These are phyloP conservation scores for Hemiprocne comata DNA, from an alignment of 2,113 vertebrate genomes.

Conservation along the genomic window DNA sequence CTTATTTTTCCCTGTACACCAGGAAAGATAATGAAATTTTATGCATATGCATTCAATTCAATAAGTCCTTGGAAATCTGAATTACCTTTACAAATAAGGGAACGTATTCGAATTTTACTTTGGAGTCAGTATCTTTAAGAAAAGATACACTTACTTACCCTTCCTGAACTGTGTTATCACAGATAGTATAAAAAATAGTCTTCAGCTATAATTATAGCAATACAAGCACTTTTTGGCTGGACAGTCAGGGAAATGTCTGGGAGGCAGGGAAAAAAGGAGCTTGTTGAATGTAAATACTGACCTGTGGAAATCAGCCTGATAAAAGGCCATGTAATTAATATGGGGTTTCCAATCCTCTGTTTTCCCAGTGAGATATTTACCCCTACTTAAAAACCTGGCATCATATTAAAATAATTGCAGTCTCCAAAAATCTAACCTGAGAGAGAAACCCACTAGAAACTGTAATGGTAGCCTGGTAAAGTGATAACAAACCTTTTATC, in stretches of 20 bases:
- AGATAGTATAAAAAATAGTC: neutral
- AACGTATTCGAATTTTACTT: neutral
- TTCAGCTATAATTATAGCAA: neutral
- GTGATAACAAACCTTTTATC: neutral
- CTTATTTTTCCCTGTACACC: neutral
- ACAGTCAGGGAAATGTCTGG: neutral
- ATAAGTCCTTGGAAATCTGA: neutral
- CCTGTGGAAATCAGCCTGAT: neutral
- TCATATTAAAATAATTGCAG: neutral
- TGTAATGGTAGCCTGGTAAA: neutral
- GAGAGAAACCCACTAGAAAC: neutral
- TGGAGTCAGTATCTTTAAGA: neutral
- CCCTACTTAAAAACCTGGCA: neutral
- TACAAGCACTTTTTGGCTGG: neutral
- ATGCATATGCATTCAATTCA: neutral
- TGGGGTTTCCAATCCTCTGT: neutral
- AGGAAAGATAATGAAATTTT: neutral
- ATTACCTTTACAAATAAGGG: neutral
- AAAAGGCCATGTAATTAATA: neutral
- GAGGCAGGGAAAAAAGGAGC: neutral
- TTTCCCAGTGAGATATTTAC: neutral
- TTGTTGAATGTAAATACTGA: neutral
- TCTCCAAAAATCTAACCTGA: neutral
- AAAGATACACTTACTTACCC: neutral
- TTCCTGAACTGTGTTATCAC: neutral